A percentile compares a stretch with the other conserved stretches of the same genome.
Evolutionary conservation across 2,113 vertebrate species (phyloP).

Genomic region (Notarius lentiginosus): DNA sequence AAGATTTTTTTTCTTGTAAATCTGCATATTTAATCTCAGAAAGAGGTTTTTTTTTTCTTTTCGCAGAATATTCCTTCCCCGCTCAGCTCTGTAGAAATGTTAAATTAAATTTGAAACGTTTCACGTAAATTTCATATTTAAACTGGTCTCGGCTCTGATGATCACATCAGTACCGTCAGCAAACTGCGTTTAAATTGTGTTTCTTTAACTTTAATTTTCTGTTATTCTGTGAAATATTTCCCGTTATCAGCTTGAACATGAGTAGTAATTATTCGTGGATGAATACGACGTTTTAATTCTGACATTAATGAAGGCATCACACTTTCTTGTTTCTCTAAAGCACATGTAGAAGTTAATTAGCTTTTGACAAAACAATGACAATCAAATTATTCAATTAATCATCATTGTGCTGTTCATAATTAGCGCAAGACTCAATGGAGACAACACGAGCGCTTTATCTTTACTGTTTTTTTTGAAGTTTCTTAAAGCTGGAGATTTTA

Average conservation of each 20-base stretch:
- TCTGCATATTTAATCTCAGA: too few relatives aligned
- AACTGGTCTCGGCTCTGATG: not conserved
- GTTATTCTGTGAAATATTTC: conserved; percentile 28
- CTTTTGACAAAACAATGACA: conserved; percentile 51
- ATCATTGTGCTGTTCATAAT: conserved; percentile 58
- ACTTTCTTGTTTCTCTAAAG: conserved; percentile 41
- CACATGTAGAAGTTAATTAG: conserved; percentile 55
- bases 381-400: conserved; percentile 57
- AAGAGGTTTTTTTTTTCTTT: too few relatives aligned
- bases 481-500: conserved; percentile 54
- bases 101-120: too few relatives aligned
- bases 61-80: too few relatives aligned
- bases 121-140: not conserved
- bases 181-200: conserved; percentile 28
- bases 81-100: too few relatives aligned
- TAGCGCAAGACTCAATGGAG: conserved; percentile 42
- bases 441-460: conserved; percentile 18
- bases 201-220: not conserved
- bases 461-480: conserved; percentile 43
- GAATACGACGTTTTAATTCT: conserved; percentile 6
- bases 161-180: not conserved
- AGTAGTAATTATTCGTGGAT: conserved; percentile 31
- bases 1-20: too few relatives aligned
- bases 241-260: conserved; percentile 37
- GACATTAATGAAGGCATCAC: conserved; percentile 33